Conservation (phyloP, 1,140 invertebrate species). For the Caerostris extrusa region DNA sequence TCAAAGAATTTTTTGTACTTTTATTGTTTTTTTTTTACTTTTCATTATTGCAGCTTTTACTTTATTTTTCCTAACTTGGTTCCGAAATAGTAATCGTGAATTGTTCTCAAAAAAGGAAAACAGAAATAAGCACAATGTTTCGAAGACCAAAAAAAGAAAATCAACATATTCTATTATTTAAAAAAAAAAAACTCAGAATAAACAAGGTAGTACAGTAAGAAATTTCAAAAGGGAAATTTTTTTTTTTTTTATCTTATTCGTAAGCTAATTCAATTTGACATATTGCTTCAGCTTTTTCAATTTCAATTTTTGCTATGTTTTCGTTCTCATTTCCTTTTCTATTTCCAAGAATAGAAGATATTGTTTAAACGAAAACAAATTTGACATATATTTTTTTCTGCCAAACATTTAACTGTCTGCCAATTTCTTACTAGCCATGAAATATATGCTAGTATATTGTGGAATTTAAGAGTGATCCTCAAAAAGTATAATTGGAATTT, state of each 20-base stretch:
- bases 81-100: neutral
- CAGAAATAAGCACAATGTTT: neutral
- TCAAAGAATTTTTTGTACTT: neutral
- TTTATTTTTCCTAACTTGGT: neutral
- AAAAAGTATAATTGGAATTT: too few species aligned
- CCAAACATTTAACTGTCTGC: too few species aligned
- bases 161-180: neutral
- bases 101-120: neutral
- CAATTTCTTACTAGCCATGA: too few species aligned
- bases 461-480: too few species aligned
- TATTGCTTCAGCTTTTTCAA: slow-evolving; percentile 54
- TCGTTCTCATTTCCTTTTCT: neutral
- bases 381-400: neutral
- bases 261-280: slow-evolving; percentile 45
- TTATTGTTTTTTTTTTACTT: neutral
- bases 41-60: slow-evolving; percentile 18
- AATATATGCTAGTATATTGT: too few species aligned
- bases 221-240: neutral
- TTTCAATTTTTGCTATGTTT: slow-evolving; percentile 19
- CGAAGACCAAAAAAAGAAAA: neutral
- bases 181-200: neutral
- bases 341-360: neutral
- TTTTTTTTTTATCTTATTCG: neutral
- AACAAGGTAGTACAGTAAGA: neutral
- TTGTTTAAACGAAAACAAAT: neutral